Percentiles rank a stretch among this genome's conserved stretches.
phyloP scores from a whole-genome alignment of 2,888 invertebrate species.

The Taphrorychus bicolor region DNA sequence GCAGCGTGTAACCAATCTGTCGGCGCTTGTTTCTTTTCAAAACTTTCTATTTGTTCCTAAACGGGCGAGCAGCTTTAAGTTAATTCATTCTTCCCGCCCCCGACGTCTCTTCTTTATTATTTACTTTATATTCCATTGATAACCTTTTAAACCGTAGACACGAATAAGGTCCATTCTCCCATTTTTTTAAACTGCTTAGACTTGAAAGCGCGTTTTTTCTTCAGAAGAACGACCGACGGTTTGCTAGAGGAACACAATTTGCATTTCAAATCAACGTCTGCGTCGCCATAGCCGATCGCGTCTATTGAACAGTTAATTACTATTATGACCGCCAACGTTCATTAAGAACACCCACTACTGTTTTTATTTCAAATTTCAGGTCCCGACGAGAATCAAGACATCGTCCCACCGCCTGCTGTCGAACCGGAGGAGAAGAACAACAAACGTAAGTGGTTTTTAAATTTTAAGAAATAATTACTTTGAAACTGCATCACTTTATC shows the following conservation, averaged over 20 bases:
- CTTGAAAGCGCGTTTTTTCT: too few species aligned
- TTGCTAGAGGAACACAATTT: conserved; percentile 43
- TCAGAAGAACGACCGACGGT: too few species aligned
- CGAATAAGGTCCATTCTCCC: not conserved
- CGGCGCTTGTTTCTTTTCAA: conserved; percentile 11
- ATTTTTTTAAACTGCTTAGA: too few species aligned
- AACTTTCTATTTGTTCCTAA: conserved; percentile 48
- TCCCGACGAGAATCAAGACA: conserved; percentile 76
- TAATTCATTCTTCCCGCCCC: conserved; percentile 39
- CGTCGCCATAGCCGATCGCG: conserved; percentile 45
- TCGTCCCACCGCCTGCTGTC: conserved; percentile 68
- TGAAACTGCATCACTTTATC: too few species aligned
- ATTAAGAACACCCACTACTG: conserved; percentile 43
- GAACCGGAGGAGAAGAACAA: conserved; percentile 80
- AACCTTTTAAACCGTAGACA: conserved; percentile 30
- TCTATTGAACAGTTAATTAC: conserved; percentile 50
- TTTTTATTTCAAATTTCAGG: conserved; percentile 65
- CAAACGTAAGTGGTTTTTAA: conserved; percentile 71
- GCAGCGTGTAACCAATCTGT: conserved; percentile 31
- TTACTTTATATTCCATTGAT: conserved; percentile 46
- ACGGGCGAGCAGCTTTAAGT: conserved; percentile 19
- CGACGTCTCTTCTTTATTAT: conserved; percentile 39
- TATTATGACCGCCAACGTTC: conserved; percentile 46
- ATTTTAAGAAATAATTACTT: too few species aligned
- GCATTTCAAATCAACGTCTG: conserved; percentile 47